A percentile compares a stretch with the other conserved stretches of the same genome.
Conservation (phyloP, 2,797 vertebrate genomes). For the Cossypha polioptera region DNA sequence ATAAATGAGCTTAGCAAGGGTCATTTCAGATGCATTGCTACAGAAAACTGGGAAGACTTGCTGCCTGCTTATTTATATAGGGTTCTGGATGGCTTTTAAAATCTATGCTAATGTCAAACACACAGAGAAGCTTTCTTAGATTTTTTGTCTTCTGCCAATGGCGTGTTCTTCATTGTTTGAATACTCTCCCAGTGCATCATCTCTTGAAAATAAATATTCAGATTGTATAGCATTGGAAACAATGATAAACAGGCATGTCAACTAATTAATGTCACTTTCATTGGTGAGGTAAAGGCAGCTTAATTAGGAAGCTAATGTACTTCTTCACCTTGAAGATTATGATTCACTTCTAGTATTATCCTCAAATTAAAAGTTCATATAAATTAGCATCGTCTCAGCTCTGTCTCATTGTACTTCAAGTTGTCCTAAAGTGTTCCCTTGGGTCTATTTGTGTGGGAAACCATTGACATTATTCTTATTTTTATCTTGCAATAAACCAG, state of each 20-base stretch:
- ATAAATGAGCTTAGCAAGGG: neutral
- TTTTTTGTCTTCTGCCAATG: neutral
- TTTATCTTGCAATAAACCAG: conserved; percentile 51
- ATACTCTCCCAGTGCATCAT: neutral
- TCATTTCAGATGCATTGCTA: neutral
- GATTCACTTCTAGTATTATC: conserved; percentile 67
- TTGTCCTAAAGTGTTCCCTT: conserved; percentile 59
- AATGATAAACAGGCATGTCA: neutral
- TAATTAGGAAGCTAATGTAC: conserved; percentile 42
- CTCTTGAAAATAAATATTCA: conserved; percentile 14
- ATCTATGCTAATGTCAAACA: neutral
- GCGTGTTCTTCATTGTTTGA: neutral
- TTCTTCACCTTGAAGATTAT: conserved; percentile 70
- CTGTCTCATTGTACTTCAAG: conserved; percentile 46
- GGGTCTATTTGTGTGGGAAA: conserved; percentile 61
- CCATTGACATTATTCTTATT: conserved; percentile 48
- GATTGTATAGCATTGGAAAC: neutral
- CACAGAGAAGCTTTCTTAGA: neutral
- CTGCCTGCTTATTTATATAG: neutral
- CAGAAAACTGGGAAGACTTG: neutral
- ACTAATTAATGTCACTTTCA: conserved; percentile 68
- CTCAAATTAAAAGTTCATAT: conserved; percentile 73
- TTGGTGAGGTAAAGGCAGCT: conserved; percentile 64
- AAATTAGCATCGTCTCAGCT: conserved; percentile 52
- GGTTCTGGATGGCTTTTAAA: neutral